Base-by-base conservation (phyloP, 2,797 vertebrate species). In the Telmatherina bonti region DNA sequence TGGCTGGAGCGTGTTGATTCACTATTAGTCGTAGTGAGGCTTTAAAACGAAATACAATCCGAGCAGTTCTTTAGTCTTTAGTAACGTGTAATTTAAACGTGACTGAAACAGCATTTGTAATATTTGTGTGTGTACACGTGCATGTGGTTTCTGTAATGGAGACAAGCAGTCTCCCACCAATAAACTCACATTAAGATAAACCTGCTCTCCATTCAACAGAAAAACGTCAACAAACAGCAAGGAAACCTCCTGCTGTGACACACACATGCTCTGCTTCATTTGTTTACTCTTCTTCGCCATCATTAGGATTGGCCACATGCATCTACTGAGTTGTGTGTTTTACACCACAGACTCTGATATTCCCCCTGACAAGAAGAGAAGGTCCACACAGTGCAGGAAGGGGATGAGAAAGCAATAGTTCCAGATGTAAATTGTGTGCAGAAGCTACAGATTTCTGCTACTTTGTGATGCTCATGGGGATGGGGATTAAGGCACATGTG, bases 111-210 rank as follows among this genome's bases (percentile, higher is more conserved):
- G 24, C 9, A 38, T 15, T 38, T 43, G 41, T 10, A 7, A 35
- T 7, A 9, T 35, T 8, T 36, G 10, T 43, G 41, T 18, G 18
- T 20, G 45, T 31, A 20, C 7, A 33, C 7, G 8, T 62, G n/a
- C 55, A 24, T 3, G 3, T 5, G 11, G 8, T 29, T 68, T 70
- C 26, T 81, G 66, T 82, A 78, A 52, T 70, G 71, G 62, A 59
- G 43, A 85, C 30, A n/a, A 27, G 22, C 1, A 33, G 68, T 38
- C 56, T 78, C 71, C 67, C 79, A 74, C 76, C 66, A 56, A 78
- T 62, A 43, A 57, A 18, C n/a, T 47, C 73, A 61, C 81, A 84
- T 88, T 85, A 84, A 83, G 84, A 88, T 90, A 89, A 92, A 78
- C 51, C 4, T 66, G 31, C 57, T 67, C 72, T 76, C 77, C 61